Evolutionary conservation across 2,113 vertebrate species (phyloP), one percentile per base, ranked within the genome.

Genomic region (Misgurnus anguillicaudatus): DNA sequence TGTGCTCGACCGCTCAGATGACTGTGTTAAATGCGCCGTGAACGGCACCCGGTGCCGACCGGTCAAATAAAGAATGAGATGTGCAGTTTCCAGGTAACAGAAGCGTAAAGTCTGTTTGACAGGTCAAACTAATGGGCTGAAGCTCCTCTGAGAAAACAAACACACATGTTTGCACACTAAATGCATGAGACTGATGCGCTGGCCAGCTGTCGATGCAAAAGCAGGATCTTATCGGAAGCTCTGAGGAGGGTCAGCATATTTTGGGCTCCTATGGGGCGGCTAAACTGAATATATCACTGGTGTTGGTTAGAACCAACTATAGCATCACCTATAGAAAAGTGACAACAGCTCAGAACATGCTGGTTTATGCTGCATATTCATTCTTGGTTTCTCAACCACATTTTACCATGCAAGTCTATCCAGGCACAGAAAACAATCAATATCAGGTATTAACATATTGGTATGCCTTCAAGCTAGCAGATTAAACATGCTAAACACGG

Each of bases 51-150:
- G 67, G 24, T n/a, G 38, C 71, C 42, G 45, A 68, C 36, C 57
- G 47, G 71, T 84, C 79, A 81, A 38, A 72, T 88, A 78, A 87
- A 77, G 86, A 81, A 77, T 77, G 85, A 75, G 79, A 83, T 80
- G 70, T 83, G 87, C 65, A 51, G 84, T 87, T 89, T 88, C 86
- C 84, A 89, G 82, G 84, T 90, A 88, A 88, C 84, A 14, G 51
- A 63, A 73, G 67, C 38, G 14, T 68, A 77, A 79, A 84, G 58
- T 73, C 63, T 78, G 76, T 84, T 85, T 77, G 81, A 74, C 62
- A 79, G 81, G 61, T 81, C 83, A 80, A 83, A 74, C 69, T 88
- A 90, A 91, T 88, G 82, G 81, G 60, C 84, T 83, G 55, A 51
- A 80, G 80, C 83, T 90, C 86, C 86, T 87, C 48, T 41, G 55